Evolutionary conservation across 1,140 invertebrate species (phyloP).

Genomic region (Heliconius hewitsoni): DNA sequence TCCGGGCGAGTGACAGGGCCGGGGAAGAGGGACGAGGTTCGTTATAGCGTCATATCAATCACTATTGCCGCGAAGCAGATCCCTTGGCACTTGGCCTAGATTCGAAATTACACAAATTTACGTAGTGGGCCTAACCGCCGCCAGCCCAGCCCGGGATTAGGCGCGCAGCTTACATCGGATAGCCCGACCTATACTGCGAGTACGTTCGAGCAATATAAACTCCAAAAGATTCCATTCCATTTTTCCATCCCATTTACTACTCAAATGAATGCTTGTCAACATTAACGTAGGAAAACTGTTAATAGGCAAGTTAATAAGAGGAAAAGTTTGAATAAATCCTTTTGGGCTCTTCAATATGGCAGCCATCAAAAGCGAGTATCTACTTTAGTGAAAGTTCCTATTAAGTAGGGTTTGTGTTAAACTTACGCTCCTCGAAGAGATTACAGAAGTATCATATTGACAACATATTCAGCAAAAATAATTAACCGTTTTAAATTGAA

Average conservation of each 20-base stretch:
- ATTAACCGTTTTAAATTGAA: constrained; percentile 38
- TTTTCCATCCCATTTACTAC: constrained; percentile 47
- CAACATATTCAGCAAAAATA: constrained; percentile 53
- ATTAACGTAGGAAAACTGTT: constrained; percentile 59
- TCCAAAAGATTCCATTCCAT: constrained; percentile 43
- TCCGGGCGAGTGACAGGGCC: constrained; percentile 54
- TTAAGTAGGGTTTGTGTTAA: constrained; percentile 77
- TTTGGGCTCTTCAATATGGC: constrained; percentile 69
- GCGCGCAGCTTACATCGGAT: constrained; percentile 70
- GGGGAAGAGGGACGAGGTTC: constrained; percentile 55
- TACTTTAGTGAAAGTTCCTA: constrained; percentile 74
- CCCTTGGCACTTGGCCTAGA: constrained; percentile 79
- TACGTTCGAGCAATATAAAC: constrained; percentile 61
- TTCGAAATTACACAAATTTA: constrained; percentile 80
- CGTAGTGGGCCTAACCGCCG: constrained; percentile 71
- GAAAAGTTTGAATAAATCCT: constrained; percentile 75
- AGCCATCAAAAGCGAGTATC: constrained; percentile 73
- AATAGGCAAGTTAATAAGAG: constrained; percentile 79
- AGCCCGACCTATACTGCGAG: constrained; percentile 59
- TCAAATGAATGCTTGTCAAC: constrained; percentile 47
- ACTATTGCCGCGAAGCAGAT: constrained; percentile 74
- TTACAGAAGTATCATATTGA: constrained; percentile 62
- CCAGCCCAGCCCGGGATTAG: constrained; percentile 67
- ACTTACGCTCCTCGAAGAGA: constrained; percentile 57
- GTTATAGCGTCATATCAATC: constrained; percentile 77